A percentile compares a stretch with the other conserved stretches of the same genome.
Conservation (phyloP, 2,113 vertebrate species). For the Reinhardtius hippoglossoides region DNA sequence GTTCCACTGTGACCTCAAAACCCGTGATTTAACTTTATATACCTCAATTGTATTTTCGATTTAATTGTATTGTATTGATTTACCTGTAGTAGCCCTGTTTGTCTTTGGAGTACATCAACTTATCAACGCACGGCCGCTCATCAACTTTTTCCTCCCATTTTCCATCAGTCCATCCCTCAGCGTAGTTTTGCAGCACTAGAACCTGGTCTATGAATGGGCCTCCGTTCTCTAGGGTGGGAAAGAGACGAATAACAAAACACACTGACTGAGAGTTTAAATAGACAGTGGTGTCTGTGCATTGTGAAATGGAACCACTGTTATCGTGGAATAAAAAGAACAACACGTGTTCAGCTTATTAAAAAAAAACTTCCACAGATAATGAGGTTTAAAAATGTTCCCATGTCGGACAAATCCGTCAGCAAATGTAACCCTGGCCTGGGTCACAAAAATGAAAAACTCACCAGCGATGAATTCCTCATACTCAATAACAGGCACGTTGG, state of each 20-base stretch:
- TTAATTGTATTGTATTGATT: not conserved
- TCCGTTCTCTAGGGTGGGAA: conserved; percentile 87
- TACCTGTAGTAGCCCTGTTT: conserved; percentile 93
- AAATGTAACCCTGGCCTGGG: not conserved
- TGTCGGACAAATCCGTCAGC: not conserved
- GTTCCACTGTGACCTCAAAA: not conserved
- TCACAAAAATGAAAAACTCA: conserved; percentile 64
- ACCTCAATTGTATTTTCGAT: too few species aligned
- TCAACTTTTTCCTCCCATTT: conserved; percentile 97
- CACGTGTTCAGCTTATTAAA: too few species aligned
- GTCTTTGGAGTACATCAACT: conserved; percentile 89
- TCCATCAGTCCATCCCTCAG: conserved; percentile 96
- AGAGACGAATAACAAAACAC: conserved; percentile 14
- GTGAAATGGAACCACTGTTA: not conserved
- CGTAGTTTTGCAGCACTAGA: conserved; percentile 91
- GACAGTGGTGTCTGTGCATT: not conserved
- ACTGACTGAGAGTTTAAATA: not conserved
- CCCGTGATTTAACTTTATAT: too few species aligned
- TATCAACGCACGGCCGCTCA: conserved; percentile 89
- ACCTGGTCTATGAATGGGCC: conserved; percentile 96
- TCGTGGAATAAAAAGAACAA: not conserved
- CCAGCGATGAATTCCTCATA: conserved; percentile 96
- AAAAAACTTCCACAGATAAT: not conserved
- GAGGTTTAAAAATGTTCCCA: not conserved
- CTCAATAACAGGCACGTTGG: conserved; percentile 92